Conservation (phyloP, 2,888 invertebrate genomes). For the Neria commutata region DNA sequence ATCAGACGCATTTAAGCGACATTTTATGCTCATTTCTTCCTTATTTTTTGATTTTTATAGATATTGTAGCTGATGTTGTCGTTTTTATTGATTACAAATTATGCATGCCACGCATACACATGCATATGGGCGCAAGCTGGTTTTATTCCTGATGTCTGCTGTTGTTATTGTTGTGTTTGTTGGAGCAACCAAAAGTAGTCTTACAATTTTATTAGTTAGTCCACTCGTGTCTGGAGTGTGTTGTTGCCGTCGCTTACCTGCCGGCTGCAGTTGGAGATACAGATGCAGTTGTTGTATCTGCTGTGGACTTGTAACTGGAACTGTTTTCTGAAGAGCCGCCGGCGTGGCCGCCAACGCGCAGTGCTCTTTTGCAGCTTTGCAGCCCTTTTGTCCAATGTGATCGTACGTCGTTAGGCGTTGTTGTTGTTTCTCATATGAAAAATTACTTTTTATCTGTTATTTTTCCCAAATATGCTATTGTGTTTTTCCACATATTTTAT, state of each 20-base stretch:
- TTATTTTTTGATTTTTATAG: neutral
- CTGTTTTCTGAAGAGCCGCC: no score
- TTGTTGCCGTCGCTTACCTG: neutral
- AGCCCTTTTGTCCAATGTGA: neutral
- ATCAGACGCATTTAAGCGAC: constrained; percentile 35
- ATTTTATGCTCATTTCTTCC: constrained; percentile 30
- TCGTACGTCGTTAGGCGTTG: neutral
- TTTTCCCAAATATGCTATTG: constrained; percentile 8
- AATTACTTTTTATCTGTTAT: constrained; percentile 14
- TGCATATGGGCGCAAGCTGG: constrained; percentile 9
- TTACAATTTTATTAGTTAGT: constrained; percentile 49
- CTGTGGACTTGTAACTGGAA: neutral
- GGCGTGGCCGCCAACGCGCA: constrained; percentile 28
- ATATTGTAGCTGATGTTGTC: constrained; percentile 18
- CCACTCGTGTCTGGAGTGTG: neutral
- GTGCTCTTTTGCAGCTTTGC: neutral
- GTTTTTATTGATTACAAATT: constrained; percentile 51
- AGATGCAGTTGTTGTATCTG: neutral
- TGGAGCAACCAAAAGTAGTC: constrained; percentile 14
- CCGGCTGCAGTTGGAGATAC: neutral
- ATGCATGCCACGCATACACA: constrained; percentile 37
- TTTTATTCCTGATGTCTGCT: constrained; percentile 33
- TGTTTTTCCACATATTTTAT: constrained; percentile 8
- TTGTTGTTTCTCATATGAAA: constrained; percentile 26
- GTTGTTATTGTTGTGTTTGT: no score